Base-by-base conservation (phyloP, 2,888 invertebrate genomes). In the Hydrotaea diabolus region DNA sequence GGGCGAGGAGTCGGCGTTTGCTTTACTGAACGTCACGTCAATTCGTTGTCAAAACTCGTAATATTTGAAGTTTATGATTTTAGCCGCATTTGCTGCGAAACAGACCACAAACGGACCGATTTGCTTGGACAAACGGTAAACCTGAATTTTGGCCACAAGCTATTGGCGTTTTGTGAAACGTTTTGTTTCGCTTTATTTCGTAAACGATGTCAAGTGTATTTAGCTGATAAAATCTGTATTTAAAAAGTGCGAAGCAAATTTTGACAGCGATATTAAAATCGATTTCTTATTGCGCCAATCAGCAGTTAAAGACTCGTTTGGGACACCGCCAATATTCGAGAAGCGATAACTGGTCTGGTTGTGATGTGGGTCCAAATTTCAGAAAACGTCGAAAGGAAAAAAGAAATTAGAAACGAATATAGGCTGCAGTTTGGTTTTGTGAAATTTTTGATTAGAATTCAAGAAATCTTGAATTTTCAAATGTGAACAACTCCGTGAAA, bases 141-240 rank as follows among this genome's bases (percentile, higher is more conserved):
- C 77, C 80, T 49, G 80, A 72, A 53, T 80, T 69, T 43, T 80
- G 71, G 21, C 59, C 26, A 15, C 26, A 26, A 59, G 23, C 26
- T 9, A 23, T 26, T 64, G 31, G 21, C 13, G 64, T 15, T 80
- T 69, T 77, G 49, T 53, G 31, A 43, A 74, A 62, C 46, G 59
- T 74, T 59, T 46, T 73, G 17, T 46, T 77, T 77, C 9, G 8
- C 36, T n/a, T 31, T 39, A 39, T 64, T 55, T 57, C 23, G 57
- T 77, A 82, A 85, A 85, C 74, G 81, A 78, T 85, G 79, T 74
- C 79, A 79, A 77, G 76, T 79, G 74, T 77, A 74, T 82, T 15
- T 13, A 53, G 64, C 59, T 19, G 79, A 73, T 79, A 82, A 81
- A 77, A 19, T 69, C 71, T 43, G 39, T 17, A 49, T n/a, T 77